phyloP scores from a whole-genome alignment of 2,888 invertebrate genomes.

The Epicampocera succincta region DNA sequence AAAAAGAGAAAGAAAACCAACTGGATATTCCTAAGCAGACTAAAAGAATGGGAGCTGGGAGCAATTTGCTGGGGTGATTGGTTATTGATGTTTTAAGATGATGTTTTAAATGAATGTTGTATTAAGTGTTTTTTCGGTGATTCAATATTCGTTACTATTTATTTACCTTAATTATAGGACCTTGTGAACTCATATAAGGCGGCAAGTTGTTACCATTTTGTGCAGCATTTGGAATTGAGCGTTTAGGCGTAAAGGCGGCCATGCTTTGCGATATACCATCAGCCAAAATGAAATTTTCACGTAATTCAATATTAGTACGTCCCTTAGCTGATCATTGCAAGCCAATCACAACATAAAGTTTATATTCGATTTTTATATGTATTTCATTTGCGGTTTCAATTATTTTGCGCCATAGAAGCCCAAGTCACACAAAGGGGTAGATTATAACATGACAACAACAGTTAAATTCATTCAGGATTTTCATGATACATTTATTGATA shows the following conservation, averaged over 20 bases:
- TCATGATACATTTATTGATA: constrained; percentile 31
- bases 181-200: constrained; percentile 84
- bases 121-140: constrained; percentile 55
- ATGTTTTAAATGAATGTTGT: constrained; percentile 53
- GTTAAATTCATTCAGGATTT: constrained; percentile 63
- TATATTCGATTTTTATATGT: constrained; percentile 18
- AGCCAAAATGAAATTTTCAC: constrained; percentile 99
- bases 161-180: constrained; percentile 98
- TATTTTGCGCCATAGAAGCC: constrained; percentile 48
- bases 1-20: too few species aligned
- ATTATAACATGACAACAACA: constrained; percentile 59
- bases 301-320: constrained; percentile 99
- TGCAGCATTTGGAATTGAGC: constrained; percentile 90
- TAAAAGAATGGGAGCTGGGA: constrained; percentile 46
- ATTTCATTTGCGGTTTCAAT: constrained; percentile 35
- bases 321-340: constrained; percentile 91
- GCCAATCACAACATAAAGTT: constrained; percentile 53
- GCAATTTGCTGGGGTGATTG: constrained; percentile 58
- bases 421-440: constrained; percentile 56
- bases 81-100: constrained; percentile 52
- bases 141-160: constrained; percentile 75
- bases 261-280: constrained; percentile 99
- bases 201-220: constrained; percentile 82
- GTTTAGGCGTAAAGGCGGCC: constrained; percentile 98
- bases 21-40: constrained; percentile 15